Evolutionary conservation across 2,888 invertebrate genomes (phyloP).

Genomic region (Bedellia somnulentella): DNA sequence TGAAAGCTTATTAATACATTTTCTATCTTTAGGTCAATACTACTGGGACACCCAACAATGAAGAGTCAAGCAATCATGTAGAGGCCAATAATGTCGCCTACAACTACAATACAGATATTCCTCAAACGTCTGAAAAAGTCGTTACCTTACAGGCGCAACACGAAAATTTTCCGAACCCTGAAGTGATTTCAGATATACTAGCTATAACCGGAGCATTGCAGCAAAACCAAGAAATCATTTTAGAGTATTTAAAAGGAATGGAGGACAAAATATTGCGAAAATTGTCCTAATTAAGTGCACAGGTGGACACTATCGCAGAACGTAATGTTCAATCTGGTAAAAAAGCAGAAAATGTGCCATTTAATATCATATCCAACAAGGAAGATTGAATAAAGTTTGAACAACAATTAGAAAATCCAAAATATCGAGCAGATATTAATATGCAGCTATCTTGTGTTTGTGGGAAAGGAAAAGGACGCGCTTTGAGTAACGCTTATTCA

Average conservation of each 20-base stretch:
- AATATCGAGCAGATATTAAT: conserved; percentile 4
- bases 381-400: conserved; percentile 4
- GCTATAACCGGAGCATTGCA: conserved; percentile 6
- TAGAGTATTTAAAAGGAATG: conserved; percentile 5
- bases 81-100: conserved; percentile 7
- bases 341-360: conserved; percentile 6
- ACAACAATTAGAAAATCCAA: conserved; percentile 3
- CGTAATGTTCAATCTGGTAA: conserved; percentile 3
- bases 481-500: conserved; percentile 4
- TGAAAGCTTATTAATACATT: conserved; percentile 4
- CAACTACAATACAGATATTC: conserved; percentile 6
- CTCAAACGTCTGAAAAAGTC: conserved; percentile 6
- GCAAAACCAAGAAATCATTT: conserved; percentile 6
- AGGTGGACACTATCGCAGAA: conserved; percentile 6
- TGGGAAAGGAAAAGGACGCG: conserved; percentile 5
- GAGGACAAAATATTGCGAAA: conserved; percentile 6
- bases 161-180: conserved; percentile 7
- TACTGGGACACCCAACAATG: conserved; percentile 4
- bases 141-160: conserved; percentile 8
- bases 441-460: conserved; percentile 4
- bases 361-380: conserved; percentile 8
- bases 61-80: conserved; percentile 7
- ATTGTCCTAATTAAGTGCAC: conserved; percentile 5
- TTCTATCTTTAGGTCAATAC: conserved; percentile 4
- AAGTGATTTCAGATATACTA: conserved; percentile 7